Evolutionary conservation across 2,113 vertebrate species (phyloP), one percentile per base, ranked within the genome.

Genomic region (Thryonomys swinderianus): DNA sequence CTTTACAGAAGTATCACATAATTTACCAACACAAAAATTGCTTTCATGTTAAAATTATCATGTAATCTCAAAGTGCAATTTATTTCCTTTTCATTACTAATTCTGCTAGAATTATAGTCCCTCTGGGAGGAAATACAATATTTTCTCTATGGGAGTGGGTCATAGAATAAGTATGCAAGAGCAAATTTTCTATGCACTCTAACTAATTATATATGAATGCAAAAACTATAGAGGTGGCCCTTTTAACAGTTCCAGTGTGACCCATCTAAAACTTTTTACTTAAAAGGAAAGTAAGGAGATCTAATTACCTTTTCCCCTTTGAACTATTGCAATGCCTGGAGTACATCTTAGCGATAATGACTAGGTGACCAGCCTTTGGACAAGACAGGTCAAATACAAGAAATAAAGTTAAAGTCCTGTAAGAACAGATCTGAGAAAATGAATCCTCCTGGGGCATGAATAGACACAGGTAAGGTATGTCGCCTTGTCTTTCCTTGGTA

Each of bases 131-230:
- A 88, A 92, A 81, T 2, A 71, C 62, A 2, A 37, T 67, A 87
- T 96, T 95, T 42, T 91, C 81, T 53, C 51, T 32, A 42, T 76
- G 80, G 48, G 78, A 92, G 84, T 95, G 34, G 34, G 78, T 86
- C 84, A 95, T 20, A 82, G 37, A 96, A 85, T 64, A 82, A 95
- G 80, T 95, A 40, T n/a, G 37, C 0, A 3, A 67, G 80, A 96
- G 83, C 30, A 0, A 3, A 78, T 73, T 96, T 98, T 82, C 96
- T 73, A 78, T 78, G 62, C 95, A 90, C 96, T 97, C 66, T 93
- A 64, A 91, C 85, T 2, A 94, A 95, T 86, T 83, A 87, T 37
- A 51, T 45, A 42, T 85, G 84, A 88, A 83, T 57, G 76, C 40
- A 95, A 95, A 53, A 78, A 81, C 0, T 93, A 5, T 67, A 53